Conservation (phyloP, 2,888 invertebrate species). For the Sinopyrophorus schimmeli region DNA sequence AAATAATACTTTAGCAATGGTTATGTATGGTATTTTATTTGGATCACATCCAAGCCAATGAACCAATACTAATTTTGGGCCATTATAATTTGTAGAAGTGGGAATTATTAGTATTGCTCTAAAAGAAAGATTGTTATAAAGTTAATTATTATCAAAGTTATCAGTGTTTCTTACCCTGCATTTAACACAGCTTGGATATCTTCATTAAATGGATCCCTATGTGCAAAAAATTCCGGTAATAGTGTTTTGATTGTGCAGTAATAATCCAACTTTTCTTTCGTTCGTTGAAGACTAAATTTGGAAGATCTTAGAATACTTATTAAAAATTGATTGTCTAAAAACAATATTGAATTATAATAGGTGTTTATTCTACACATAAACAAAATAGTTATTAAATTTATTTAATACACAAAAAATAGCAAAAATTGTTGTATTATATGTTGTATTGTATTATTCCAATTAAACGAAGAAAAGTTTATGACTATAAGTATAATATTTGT, state of each 20-base stretch:
- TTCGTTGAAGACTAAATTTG: slow-evolving; percentile 62
- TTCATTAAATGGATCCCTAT: slow-evolving; percentile 5
- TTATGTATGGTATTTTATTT: background rate
- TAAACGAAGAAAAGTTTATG: too few relatives aligned
- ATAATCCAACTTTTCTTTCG: slow-evolving; percentile 44
- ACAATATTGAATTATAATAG: too few relatives aligned
- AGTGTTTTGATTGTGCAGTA: background rate
- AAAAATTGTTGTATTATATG: too few relatives aligned
- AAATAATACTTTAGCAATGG: background rate
- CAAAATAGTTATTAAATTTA: too few relatives aligned
- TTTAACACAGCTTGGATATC: slow-evolving; percentile 25
- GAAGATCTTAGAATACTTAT: slow-evolving; percentile 59
- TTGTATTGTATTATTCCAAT: too few relatives aligned
- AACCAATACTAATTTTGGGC: background rate
- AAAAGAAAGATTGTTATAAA: slow-evolving; percentile 4
- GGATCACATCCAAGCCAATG: background rate
- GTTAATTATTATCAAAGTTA: background rate
- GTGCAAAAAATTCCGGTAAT: background rate
- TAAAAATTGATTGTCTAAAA: slow-evolving; percentile 60
- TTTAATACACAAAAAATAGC: too few relatives aligned
- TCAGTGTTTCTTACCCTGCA: background rate
- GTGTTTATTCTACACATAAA: too few relatives aligned
- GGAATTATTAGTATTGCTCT: slow-evolving; percentile 1
- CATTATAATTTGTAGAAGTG: background rate
- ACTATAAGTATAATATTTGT: too few relatives aligned